Percentiles rank a stretch among this genome's conserved stretches.
These are phyloP conservation scores for Schizothorax lantsangensis DNA, from an alignment of 2,797 vertebrate genomes.

Conservation along the genomic window DNA sequence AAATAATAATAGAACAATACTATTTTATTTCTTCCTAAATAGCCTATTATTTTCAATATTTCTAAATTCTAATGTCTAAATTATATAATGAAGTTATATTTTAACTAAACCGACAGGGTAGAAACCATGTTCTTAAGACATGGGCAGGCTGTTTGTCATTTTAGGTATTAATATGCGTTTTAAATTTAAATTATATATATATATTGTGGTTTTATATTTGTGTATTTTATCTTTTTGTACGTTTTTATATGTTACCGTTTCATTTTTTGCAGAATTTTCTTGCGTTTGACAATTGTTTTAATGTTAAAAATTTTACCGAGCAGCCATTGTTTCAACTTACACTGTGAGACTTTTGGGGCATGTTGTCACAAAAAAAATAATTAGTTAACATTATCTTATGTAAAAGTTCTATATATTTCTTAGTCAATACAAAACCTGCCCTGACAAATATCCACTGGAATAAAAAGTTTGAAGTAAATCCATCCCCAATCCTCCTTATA, in stretches of 20 bases:
- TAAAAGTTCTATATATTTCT: neutral
- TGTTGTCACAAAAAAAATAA: neutral
- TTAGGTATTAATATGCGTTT: neutral
- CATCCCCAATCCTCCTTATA: neutral
- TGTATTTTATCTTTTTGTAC: neutral
- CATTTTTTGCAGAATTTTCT: too few species aligned
- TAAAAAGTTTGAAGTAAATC: too few species aligned
- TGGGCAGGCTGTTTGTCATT: neutral
- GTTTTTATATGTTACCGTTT: too few species aligned
- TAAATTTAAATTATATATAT: neutral
- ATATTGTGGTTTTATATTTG: neutral
- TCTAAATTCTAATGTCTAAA: neutral
- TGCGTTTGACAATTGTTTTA: neutral
- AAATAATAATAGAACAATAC: neutral
- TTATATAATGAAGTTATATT: neutral
- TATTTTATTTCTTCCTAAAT: neutral
- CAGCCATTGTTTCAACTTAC: neutral
- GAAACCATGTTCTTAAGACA: neutral
- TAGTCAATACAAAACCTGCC: neutral
- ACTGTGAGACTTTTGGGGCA: neutral
- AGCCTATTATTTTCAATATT: neutral
- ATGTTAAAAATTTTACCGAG: neutral
- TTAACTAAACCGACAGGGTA: neutral
- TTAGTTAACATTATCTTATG: neutral
- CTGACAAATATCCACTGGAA: neutral